Evolutionary conservation across 2,888 invertebrate genomes (phyloP).

Genomic region (Noctua janthe): DNA sequence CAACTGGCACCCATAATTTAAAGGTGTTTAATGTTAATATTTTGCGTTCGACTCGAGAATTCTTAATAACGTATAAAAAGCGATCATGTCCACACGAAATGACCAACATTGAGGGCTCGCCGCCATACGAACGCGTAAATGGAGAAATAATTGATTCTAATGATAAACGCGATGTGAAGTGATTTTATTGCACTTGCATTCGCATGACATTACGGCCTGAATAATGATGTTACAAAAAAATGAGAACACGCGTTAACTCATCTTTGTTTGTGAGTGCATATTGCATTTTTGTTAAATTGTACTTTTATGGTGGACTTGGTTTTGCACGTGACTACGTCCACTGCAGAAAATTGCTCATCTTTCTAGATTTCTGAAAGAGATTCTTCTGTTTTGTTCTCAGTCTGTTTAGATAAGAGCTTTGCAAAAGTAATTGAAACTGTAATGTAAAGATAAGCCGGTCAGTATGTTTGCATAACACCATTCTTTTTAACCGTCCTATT

Average conservation of each 20-base stretch:
- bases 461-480: neutral
- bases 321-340: constrained; percentile 23
- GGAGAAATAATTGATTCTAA: constrained; percentile 84
- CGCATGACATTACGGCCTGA: constrained; percentile 73
- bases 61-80: constrained; percentile 78
- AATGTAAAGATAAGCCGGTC: neutral
- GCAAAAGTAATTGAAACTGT: neutral
- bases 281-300: constrained; percentile 67
- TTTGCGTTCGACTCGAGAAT: constrained; percentile 71
- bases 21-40: constrained; percentile 72
- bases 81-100: constrained; percentile 79
- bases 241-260: constrained; percentile 74
- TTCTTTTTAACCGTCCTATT: neutral
- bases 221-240: constrained; percentile 80
- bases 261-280: constrained; percentile 62
- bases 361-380: neutral
- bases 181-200: constrained; percentile 79
- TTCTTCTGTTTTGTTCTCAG: neutral
- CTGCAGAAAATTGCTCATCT: no score
- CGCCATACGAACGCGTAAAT: constrained; percentile 72
- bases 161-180: constrained; percentile 80
- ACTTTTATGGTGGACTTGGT: constrained; percentile 40
- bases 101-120: constrained; percentile 76
- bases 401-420: neutral
- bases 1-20: constrained; percentile 63